These are phyloP conservation scores for Beris morrisii DNA, from an alignment of 2,888 invertebrate genomes.

Conservation along the genomic window DNA sequence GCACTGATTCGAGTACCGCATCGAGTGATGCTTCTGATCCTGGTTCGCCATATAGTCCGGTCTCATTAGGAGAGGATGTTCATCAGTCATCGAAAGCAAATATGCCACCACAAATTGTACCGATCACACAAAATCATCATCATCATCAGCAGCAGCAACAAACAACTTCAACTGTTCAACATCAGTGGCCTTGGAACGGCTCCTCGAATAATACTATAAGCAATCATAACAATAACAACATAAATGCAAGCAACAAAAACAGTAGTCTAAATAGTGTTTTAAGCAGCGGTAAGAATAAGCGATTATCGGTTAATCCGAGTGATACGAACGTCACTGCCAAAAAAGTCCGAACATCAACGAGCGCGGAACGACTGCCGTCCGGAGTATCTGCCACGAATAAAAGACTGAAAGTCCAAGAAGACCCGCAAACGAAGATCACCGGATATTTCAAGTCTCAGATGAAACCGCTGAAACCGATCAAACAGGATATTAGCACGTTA, in stretches of 20 bases:
- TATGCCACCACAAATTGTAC: constrained; percentile 46
- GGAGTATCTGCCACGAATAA: constrained; percentile 34
- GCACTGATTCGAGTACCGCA: constrained; percentile 70
- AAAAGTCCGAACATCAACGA: constrained; percentile 45
- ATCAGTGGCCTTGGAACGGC: constrained; percentile 52
- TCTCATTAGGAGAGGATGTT: constrained; percentile 62
- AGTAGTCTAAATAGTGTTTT: constrained; percentile 41
- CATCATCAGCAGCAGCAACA: constrained; percentile 25
- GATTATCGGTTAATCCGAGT: constrained; percentile 34
- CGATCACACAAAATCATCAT: constrained; percentile 12
- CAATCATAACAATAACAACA: constrained; percentile 34
- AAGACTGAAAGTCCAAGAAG: constrained; percentile 48
- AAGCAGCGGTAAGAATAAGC: constrained; percentile 33
- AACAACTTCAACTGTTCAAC: constrained; percentile 20
- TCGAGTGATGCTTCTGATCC: constrained; percentile 86
- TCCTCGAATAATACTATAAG: constrained; percentile 32
- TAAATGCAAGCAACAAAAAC: constrained; percentile 39
- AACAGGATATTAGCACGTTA: constrained; percentile 53
- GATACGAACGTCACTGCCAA: constrained; percentile 45
- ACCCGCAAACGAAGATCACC: constrained; percentile 76
- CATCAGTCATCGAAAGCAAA: constrained; percentile 41
- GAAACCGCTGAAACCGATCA: constrained; percentile 65
- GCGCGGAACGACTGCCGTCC: constrained; percentile 28
- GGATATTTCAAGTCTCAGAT: constrained; percentile 84
- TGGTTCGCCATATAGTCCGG: constrained; percentile 78